Percentiles rank a stretch among this genome's conserved stretches.
Evolutionary conservation across 2,113 vertebrate genomes (phyloP).

Genomic region (Glaucidium brasilianum): DNA sequence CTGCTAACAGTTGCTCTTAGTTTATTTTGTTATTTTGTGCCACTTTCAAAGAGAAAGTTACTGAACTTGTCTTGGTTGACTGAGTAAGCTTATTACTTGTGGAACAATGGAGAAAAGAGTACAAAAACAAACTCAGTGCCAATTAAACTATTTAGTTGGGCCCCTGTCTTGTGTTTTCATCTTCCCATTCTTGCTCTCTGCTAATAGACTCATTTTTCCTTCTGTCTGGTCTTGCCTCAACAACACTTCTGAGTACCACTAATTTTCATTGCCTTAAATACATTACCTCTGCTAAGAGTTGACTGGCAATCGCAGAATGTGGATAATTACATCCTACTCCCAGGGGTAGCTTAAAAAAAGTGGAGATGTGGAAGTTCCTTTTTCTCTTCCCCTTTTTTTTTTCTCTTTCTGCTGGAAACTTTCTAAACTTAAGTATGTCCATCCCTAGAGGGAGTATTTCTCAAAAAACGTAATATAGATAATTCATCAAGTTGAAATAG

Average conservation of each 20-base stretch:
- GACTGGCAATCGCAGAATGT: neutral
- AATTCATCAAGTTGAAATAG: constrained; percentile 59
- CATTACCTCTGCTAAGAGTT: neutral
- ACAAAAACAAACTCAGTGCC: neutral
- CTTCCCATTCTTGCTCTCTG: neutral
- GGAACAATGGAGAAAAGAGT: neutral
- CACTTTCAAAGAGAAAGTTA: neutral
- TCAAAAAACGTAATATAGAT: constrained; percentile 37
- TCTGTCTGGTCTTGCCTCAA: neutral
- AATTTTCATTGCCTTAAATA: neutral
- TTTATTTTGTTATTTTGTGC: neutral
- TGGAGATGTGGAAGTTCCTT: neutral
- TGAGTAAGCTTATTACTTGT: neutral
- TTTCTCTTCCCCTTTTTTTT: neutral
- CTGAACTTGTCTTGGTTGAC: neutral
- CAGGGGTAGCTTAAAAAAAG: neutral
- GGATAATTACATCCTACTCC: neutral
- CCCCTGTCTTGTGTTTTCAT: neutral
- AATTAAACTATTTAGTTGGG: neutral
- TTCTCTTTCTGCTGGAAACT: neutral
- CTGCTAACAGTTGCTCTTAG: neutral
- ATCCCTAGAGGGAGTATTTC: constrained; percentile 14
- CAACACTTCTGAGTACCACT: neutral
- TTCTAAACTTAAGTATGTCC: neutral
- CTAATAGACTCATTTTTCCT: neutral